phyloP scores from a whole-genome alignment of 2,113 vertebrate species.

The Irena cyanogastra region DNA sequence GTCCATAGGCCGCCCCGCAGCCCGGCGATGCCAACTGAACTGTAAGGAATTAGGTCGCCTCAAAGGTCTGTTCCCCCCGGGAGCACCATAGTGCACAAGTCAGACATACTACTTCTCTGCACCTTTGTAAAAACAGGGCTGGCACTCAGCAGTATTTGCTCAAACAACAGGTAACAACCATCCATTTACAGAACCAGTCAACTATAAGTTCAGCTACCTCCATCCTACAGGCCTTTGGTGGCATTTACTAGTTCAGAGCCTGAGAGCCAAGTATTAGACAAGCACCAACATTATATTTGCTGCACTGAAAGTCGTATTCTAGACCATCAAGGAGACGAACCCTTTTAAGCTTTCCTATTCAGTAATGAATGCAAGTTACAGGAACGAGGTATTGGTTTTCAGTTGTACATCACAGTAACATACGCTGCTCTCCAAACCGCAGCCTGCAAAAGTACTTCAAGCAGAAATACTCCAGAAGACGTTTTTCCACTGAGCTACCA shows the following conservation, averaged over 20 bases:
- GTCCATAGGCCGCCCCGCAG: not conserved
- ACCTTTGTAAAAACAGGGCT: not conserved
- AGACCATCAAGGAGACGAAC: not conserved
- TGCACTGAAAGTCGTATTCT: not conserved
- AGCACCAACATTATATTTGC: not conserved
- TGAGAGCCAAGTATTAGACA: not conserved
- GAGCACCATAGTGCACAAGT: not conserved
- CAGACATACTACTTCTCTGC: not conserved
- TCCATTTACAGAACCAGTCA: not conserved
- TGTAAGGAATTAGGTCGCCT: not conserved
- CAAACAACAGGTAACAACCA: not conserved
- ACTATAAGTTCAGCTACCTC: not conserved
- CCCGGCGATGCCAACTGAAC: not conserved
- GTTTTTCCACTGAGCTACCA: not conserved
- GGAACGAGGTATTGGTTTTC: rapidly evolving
- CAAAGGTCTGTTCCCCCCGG: not conserved
- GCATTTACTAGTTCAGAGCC: not conserved
- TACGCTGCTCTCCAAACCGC: not conserved
- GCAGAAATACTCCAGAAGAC: not conserved
- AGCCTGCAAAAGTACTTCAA: not conserved
- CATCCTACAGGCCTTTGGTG: not conserved
- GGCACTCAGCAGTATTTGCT: not conserved
- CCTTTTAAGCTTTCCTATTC: not conserved
- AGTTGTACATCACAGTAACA: rapidly evolving
- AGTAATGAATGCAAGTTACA: rapidly evolving